Percentiles rank a stretch among this genome's conserved stretches.
These are phyloP conservation scores for Halocynthia aurantium DNA, from an alignment of 23 tunicate genomes.

Conservation along the genomic window DNA sequence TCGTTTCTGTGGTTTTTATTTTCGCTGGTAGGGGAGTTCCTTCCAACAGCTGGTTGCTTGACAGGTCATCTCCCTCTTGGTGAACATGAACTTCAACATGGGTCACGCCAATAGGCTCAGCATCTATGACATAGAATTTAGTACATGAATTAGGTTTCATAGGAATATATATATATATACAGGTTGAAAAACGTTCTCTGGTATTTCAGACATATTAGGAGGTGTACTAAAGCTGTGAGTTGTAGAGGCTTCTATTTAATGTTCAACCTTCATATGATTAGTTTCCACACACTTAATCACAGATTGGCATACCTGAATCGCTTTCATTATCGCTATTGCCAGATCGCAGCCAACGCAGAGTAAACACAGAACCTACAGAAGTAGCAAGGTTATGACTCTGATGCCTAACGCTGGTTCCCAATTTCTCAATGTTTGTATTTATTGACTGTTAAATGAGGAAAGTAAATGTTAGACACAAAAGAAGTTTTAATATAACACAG, in stretches of 20 bases:
- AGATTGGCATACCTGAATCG: conserved; percentile 13
- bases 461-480: neutral
- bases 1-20: no score
- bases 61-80: neutral
- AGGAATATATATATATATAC: no score
- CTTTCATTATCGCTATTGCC: conserved; percentile 18
- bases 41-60: neutral
- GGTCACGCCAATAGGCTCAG: neutral
- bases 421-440: conserved; percentile 80
- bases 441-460: conserved; percentile 40
- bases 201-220: neutral
- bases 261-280: no score
- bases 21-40: neutral
- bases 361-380: conserved; percentile 85
- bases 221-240: neutral
- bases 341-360: conserved; percentile 50
- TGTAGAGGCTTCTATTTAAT: neutral
- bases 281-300: no score
- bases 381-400: conserved; percentile 80
- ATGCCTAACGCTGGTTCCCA: conserved; percentile 58
- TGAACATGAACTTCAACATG: conserved; percentile 4
- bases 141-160: no score
- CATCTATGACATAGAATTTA: neutral
- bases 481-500: neutral
- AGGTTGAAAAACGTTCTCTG: no score